phyloP scores from a whole-genome alignment of 2,113 vertebrate species.

The Anoplopoma fimbria region DNA sequence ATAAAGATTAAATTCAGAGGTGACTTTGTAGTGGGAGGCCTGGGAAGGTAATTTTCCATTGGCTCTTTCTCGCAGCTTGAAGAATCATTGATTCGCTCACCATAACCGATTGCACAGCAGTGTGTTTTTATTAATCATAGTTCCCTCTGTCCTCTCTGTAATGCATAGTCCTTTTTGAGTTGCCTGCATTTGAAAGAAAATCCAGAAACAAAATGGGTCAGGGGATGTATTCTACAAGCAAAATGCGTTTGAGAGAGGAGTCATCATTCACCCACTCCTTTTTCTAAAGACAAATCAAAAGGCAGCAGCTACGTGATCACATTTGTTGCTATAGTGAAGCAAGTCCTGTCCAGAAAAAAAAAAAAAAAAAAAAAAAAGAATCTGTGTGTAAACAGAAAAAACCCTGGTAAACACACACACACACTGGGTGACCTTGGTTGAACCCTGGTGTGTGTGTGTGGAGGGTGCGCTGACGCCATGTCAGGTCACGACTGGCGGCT shows the following conservation, averaged over 20 bases:
- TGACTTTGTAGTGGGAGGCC: slow-evolving; percentile 71
- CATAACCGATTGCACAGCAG: slow-evolving; percentile 39
- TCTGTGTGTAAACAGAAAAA: slow-evolving; percentile 10
- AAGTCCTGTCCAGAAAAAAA: not conserved
- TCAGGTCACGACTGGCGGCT: slow-evolving; percentile 29
- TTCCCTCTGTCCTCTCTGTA: slow-evolving; percentile 45
- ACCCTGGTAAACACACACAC: slow-evolving; percentile 2
- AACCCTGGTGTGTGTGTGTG: not conserved
- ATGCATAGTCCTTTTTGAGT: slow-evolving; percentile 60
- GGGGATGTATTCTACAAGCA: slow-evolving; percentile 54
- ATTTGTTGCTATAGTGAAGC: slow-evolving; percentile 1
- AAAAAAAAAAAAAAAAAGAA: not conserved
- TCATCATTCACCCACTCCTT: slow-evolving; percentile 38
- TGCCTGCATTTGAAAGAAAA: slow-evolving; percentile 67
- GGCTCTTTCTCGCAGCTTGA: slow-evolving; percentile 42
- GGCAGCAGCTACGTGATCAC: not conserved
- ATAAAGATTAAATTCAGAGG: slow-evolving; percentile 75
- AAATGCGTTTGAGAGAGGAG: slow-evolving; percentile 54
- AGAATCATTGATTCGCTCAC: slow-evolving; percentile 61
- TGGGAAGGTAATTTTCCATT: slow-evolving; percentile 66
- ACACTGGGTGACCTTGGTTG: slow-evolving; percentile 10
- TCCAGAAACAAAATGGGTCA: slow-evolving; percentile 78
- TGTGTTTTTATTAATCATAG: slow-evolving; percentile 49
- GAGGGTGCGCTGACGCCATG: not conserved
- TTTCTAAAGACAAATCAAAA: slow-evolving; percentile 34